A percentile compares a stretch with the other conserved stretches of the same genome.
Conservation (phyloP, 2,113 vertebrate genomes). For the Ariopsis seemanni region DNA sequence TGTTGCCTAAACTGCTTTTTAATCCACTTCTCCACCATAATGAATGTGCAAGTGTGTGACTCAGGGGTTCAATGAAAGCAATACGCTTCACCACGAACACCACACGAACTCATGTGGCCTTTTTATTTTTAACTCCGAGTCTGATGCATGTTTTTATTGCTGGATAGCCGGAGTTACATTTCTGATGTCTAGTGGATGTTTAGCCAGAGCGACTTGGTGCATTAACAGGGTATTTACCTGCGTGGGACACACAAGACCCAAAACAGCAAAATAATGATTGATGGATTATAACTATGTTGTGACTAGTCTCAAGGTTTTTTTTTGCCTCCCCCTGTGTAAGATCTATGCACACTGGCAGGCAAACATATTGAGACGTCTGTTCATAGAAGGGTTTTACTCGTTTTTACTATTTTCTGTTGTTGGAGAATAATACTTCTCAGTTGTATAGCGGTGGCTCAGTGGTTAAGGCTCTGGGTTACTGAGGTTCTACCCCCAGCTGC, state of each 20-base stretch:
- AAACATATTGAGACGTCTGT: neutral
- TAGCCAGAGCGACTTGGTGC: neutral
- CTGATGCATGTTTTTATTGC: neutral
- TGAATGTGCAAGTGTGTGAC: neutral
- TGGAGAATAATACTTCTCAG: neutral
- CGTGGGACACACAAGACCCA: neutral
- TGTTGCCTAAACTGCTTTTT: neutral
- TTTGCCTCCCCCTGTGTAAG: neutral
- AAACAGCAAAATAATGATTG: neutral
- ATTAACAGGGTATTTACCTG: too few species aligned
- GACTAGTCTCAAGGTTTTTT: too few species aligned
- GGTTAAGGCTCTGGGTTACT: too few species aligned
- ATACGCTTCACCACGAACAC: neutral
- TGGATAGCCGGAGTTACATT: neutral
- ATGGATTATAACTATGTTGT: neutral
- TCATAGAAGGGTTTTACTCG: neutral
- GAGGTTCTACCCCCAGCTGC: too few species aligned
- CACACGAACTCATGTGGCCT: neutral
- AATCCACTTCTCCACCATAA: neutral
- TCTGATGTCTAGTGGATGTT: neutral
- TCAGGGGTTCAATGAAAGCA: neutral
- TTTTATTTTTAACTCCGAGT: neutral
- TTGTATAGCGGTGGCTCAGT: too few species aligned
- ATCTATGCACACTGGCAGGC: neutral
- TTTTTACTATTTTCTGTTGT: neutral